Evolutionary conservation across 2,113 vertebrate species (phyloP).

Genomic region (Brachypodius melanocephalos): DNA sequence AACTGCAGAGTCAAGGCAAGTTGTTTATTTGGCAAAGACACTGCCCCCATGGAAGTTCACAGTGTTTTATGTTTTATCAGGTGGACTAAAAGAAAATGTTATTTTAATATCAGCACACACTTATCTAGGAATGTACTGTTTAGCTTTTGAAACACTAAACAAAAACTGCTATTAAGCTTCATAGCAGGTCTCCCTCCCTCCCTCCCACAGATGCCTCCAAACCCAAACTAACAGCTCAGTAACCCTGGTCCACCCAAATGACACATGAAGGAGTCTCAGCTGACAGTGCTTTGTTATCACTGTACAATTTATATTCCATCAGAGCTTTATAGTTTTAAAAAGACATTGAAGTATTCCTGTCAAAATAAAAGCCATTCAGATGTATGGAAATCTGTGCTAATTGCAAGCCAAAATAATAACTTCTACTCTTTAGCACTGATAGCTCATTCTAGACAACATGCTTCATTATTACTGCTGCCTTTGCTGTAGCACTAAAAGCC

Average conservation of each 20-base stretch:
- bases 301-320: neutral
- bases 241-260: neutral
- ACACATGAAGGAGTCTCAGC: neutral
- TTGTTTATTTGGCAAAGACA: neutral
- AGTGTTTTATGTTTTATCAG: constrained; percentile 3
- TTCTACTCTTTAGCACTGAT: neutral
- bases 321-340: neutral
- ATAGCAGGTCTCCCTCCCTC: neutral
- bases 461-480: neutral
- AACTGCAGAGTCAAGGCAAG: neutral
- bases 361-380: constrained; percentile 15
- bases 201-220: neutral
- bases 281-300: neutral
- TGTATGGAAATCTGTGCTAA: neutral
- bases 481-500: neutral
- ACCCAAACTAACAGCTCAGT: neutral
- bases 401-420: neutral
- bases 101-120: neutral
- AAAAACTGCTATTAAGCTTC: neutral
- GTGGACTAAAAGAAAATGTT: neutral
- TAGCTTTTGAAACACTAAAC: neutral
- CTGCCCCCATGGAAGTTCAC: neutral
- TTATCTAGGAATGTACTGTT: neutral
- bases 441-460: neutral
- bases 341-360: neutral